Evolutionary conservation across 2,888 invertebrate species (phyloP).

Genomic region (Orthonevra nobilis): DNA sequence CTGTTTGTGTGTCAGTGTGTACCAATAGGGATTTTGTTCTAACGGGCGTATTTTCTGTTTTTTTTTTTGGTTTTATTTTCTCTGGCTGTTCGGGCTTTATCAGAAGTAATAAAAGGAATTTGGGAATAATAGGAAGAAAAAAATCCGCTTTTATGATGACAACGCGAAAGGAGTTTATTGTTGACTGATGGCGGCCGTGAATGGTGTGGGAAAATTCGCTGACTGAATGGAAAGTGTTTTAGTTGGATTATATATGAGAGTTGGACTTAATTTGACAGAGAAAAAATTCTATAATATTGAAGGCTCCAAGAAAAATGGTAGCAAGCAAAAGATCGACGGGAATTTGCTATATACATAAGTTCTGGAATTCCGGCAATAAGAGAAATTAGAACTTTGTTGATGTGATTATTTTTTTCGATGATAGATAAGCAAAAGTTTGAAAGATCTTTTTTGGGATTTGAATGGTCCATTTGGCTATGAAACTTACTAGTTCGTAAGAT

Average conservation of each 20-base stretch:
- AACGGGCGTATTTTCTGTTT: constrained; percentile 24
- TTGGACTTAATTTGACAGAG: constrained; percentile 16
- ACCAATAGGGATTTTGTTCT: constrained; percentile 58
- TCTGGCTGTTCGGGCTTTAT: too few species aligned
- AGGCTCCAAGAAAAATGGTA: too few species aligned
- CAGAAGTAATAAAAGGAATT: constrained; percentile 65
- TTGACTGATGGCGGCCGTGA: constrained; percentile 12
- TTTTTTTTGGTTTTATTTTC: constrained; percentile 1
- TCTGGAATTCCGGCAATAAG: too few species aligned
- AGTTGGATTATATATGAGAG: not conserved
- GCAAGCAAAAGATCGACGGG: too few species aligned
- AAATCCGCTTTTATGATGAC: constrained; percentile 67
- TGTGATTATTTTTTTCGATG: too few species aligned
- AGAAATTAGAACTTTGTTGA: too few species aligned
- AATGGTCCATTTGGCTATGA: too few species aligned
- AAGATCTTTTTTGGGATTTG: too few species aligned
- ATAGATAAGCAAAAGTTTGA: too few species aligned
- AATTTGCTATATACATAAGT: too few species aligned
- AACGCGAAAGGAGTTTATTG: constrained; percentile 62
- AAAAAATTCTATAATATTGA: too few species aligned
- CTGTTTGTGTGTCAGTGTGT: constrained; percentile 14
- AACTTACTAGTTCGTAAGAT: too few species aligned
- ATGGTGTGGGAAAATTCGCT: not conserved
- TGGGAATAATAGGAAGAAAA: constrained; percentile 61
- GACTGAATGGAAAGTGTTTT: not conserved